These are phyloP conservation scores for Parascotia fuliginaria DNA, from an alignment of 2,888 invertebrate genomes.

Conservation along the genomic window DNA sequence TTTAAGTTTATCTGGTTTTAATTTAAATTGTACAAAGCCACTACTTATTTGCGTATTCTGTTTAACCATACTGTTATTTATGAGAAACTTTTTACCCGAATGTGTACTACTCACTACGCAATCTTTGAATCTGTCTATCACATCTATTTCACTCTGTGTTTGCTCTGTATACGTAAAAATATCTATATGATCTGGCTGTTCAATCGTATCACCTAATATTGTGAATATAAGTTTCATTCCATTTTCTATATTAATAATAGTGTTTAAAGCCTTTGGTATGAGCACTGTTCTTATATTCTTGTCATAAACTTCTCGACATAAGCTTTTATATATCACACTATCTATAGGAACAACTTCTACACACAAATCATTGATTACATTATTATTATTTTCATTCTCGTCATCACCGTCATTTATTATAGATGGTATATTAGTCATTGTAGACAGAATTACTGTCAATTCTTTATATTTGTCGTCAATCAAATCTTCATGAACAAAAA, in stretches of 20 bases:
- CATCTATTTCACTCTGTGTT: slow-evolving; percentile 59
- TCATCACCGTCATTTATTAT: slow-evolving; percentile 56
- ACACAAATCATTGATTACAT: slow-evolving; percentile 67
- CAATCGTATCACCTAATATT: slow-evolving; percentile 63
- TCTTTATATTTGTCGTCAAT: slow-evolving; percentile 64
- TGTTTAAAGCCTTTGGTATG: slow-evolving; percentile 82
- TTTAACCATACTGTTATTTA: slow-evolving; percentile 83
- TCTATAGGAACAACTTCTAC: slow-evolving; percentile 76
- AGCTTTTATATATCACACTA: slow-evolving; percentile 70
- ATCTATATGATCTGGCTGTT: slow-evolving; percentile 78
- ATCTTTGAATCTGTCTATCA: slow-evolving; percentile 79
- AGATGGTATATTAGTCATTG: slow-evolving; percentile 70
- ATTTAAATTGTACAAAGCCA: slow-evolving; percentile 71
- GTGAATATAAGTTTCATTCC: slow-evolving; percentile 86
- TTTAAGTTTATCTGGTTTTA: slow-evolving; percentile 75
- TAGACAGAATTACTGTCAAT: slow-evolving; percentile 64
- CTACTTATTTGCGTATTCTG: slow-evolving; percentile 68
- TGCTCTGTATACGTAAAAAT: slow-evolving; percentile 76
- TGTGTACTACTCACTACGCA: slow-evolving; percentile 80
- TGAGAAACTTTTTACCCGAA: slow-evolving; percentile 78
- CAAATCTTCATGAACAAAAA: slow-evolving; percentile 77
- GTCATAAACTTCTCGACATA: slow-evolving; percentile 74
- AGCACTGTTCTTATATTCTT: slow-evolving; percentile 78
- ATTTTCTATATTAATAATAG: slow-evolving; percentile 81
- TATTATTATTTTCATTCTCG: slow-evolving; percentile 52